phyloP scores from a whole-genome alignment of 2,888 invertebrate species.

The Thyatira batis region DNA sequence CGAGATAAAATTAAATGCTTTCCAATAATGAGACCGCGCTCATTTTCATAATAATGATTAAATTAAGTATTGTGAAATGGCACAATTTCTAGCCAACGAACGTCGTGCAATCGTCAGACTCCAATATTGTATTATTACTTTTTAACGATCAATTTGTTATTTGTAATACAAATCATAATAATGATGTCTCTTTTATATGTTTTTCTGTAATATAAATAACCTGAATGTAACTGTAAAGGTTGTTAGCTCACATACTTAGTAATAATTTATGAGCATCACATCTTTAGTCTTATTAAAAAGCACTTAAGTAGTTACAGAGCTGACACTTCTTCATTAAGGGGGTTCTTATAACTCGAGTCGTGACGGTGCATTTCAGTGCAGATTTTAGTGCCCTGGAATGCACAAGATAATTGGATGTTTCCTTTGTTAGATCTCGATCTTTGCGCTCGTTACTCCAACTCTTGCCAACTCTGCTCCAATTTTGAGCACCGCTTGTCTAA shows the following conservation, averaged over 20 bases:
- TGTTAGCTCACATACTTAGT: not conserved
- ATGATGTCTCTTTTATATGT: not conserved
- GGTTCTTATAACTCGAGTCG: not conserved
- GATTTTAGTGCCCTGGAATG: not conserved
- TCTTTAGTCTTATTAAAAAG: not conserved
- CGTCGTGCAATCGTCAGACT: not conserved
- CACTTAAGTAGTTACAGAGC: not conserved
- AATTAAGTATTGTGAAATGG: not conserved
- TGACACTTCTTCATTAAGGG: not conserved
- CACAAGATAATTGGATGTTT: not conserved
- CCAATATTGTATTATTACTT: not conserved
- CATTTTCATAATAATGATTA: not conserved
- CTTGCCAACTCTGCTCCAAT: not conserved
- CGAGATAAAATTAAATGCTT: not conserved
- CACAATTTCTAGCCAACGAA: not conserved
- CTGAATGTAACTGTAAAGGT: not conserved
- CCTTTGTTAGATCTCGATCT: slow-evolving; percentile 1
- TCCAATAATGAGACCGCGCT: not conserved
- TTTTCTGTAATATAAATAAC: not conserved
- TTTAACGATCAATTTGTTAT: not conserved
- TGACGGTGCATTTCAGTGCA: not conserved
- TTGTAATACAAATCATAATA: not conserved
- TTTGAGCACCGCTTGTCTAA: not conserved
- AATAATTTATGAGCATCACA: not conserved
- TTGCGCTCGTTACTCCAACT: not conserved